Percentiles rank a stretch among this genome's conserved stretches.
phyloP scores from a whole-genome alignment of 2,888 invertebrate genomes.

The Watsonalla binaria region DNA sequence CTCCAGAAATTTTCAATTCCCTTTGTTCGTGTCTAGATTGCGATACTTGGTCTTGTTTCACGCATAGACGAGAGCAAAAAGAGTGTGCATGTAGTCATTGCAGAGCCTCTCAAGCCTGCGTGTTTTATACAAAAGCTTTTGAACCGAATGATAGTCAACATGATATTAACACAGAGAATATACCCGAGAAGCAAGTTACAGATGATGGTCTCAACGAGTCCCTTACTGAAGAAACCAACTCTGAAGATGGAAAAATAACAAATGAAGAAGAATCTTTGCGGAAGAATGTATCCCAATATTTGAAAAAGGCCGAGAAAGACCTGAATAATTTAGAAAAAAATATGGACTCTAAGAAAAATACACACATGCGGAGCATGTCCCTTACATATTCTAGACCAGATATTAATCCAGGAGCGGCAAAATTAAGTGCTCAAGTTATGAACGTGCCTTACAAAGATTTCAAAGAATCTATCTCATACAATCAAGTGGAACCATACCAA shows the following conservation, averaged over 20 bases:
- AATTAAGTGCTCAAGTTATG: conserved; percentile 47
- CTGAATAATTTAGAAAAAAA: neutral
- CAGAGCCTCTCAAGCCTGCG: conserved; percentile 19
- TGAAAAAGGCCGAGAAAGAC: conserved; percentile 1
- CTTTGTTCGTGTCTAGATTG: conserved; percentile 45
- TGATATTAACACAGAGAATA: conserved; percentile 5
- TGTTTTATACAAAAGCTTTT: conserved; percentile 8
- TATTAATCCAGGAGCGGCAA: conserved; percentile 20
- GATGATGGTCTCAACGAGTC: neutral
- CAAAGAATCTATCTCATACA: conserved; percentile 16
- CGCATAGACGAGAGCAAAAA: conserved; percentile 18
- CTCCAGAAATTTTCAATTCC: conserved; percentile 9
- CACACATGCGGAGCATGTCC: neutral
- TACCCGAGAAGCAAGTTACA: neutral
- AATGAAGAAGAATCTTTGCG: neutral
- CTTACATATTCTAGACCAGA: conserved; percentile 9
- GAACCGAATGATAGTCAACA: neutral
- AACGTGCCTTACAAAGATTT: conserved; percentile 36
- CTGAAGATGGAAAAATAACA: neutral
- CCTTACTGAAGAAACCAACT: neutral
- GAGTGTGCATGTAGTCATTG: conserved; percentile 21
- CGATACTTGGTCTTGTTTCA: conserved; percentile 32
- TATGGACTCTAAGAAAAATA: neutral
- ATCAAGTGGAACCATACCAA: neutral
- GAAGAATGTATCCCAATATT: neutral